Evolutionary conservation across 2,113 vertebrate species (phyloP), one percentile per base, ranked within the genome.

Genomic region (Cheirogaleus medius): DNA sequence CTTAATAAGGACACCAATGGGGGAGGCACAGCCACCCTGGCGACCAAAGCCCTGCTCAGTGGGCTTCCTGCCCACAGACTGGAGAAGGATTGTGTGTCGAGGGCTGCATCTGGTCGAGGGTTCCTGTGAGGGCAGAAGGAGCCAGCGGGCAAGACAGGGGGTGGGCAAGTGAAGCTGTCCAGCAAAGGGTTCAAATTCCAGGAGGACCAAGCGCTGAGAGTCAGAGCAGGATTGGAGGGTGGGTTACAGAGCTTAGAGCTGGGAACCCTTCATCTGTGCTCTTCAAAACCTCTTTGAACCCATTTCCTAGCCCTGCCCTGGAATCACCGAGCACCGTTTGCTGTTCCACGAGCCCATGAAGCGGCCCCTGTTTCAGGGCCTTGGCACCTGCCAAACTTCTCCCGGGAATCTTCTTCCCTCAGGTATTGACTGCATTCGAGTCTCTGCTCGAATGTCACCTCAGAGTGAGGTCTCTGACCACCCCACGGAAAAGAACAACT

Each of bases 281-380:
- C 74, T 37, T 74, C 49, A 18, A 8, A 5, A 5, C 29, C 58
- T 60, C 66, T 47, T 12, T 8, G 12, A 17, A 4, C 32, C 37
- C 23, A 9, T 66, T 64, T 80, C 68, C 66, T 34, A 56, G 6
- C n/a, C 3, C 23, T 3, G 17, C n/a, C 1, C 32, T 20, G 63
- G 14, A 13, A 1, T 15, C 42, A 1, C 39, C 21, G 8, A 27
- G 23, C 71, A 29, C 9, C 21, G 47, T 29, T 56, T 34, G 37
- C 52, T 63, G 5, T 29, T 44, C 5, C 5, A 0, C 2, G 5
- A 76, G 71, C 34, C 7, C 5, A 3, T 0, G 27, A 56, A 56
- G 25, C 0, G 10, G 1, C 0, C 8, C 27, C 88, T 8, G 4
- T 0, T 2, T 15, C 11, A n/a, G 12, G 29, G 68, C 54, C 44